Percentiles rank a stretch among this genome's conserved stretches.
phyloP scores from a whole-genome alignment of 2,113 vertebrate genomes.

The Cyprinodon brontotheroides region DNA sequence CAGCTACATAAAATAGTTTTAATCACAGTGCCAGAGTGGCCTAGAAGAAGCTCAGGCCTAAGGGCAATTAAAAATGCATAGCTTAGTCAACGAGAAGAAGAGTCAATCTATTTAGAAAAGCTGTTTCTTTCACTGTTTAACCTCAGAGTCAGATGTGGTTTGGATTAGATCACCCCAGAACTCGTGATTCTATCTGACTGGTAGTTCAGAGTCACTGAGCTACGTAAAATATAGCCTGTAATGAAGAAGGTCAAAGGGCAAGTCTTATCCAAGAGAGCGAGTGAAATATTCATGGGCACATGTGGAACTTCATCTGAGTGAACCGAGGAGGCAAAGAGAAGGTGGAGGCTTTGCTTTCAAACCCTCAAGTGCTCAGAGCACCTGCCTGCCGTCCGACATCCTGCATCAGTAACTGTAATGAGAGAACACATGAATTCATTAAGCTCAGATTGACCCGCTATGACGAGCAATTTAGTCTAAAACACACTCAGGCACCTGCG shows the following conservation, averaged over 20 bases:
- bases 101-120: neutral
- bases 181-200: conserved; percentile 10
- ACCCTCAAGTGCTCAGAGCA: conserved; percentile 5
- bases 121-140: conserved; percentile 2
- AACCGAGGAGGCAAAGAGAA: conserved; percentile 20
- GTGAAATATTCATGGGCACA: conserved; percentile 57
- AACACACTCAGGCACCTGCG: conserved; percentile 70
- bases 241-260: conserved; percentile 38
- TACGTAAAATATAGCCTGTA: conserved; percentile 48
- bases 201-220: conserved; percentile 25
- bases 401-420: conserved; percentile 54
- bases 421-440: conserved; percentile 63
- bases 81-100: neutral
- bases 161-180: neutral
- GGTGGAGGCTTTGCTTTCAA: conserved; percentile 43
- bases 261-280: conserved; percentile 16
- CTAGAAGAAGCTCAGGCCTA: neutral
- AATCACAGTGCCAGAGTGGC: neutral
- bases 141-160: neutral
- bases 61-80: neutral
- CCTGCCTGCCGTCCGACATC: conserved; percentile 42
- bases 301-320: conserved; percentile 35
- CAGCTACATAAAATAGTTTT: neutral
- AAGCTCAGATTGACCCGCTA: conserved; percentile 69
- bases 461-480: conserved; percentile 74